Evolutionary conservation across 2,888 invertebrate genomes (phyloP).

Genomic region (Epinotia ramella): DNA sequence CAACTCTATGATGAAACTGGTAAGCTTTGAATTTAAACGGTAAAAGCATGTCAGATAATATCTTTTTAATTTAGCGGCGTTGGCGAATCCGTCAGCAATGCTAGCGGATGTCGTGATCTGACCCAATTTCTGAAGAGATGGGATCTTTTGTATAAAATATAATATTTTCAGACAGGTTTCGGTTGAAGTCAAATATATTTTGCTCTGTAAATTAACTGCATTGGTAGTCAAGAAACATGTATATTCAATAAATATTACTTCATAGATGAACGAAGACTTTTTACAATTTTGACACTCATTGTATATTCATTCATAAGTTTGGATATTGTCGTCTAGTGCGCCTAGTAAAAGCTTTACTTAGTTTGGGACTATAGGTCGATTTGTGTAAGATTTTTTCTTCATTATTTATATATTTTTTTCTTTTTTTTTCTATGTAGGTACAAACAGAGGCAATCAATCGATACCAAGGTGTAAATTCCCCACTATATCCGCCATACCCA

Average conservation of each 20-base stretch:
- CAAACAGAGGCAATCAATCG: too few species aligned
- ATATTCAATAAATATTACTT: neutral
- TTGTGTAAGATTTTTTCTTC: too few species aligned
- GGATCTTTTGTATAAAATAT: conserved; percentile 26
- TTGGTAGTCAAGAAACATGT: neutral
- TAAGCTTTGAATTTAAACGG: neutral
- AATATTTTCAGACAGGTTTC: conserved; percentile 26
- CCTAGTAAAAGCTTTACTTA: too few species aligned
- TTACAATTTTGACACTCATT: neutral
- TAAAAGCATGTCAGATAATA: neutral
- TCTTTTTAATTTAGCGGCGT: conserved; percentile 32
- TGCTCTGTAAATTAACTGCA: neutral
- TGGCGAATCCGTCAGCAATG: conserved; percentile 70
- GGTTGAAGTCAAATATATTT: neutral
- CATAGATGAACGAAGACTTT: neutral
- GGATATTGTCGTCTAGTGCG: too few species aligned
- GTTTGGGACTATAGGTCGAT: too few species aligned
- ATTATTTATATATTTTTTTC: too few species aligned
- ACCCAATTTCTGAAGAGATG: conserved; percentile 50
- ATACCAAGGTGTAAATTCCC: neutral
- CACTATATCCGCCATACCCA: neutral
- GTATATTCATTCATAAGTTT: too few species aligned
- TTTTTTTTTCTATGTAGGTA: too few species aligned
- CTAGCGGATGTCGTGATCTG: conserved; percentile 50
- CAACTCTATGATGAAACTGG: neutral